Evolutionary conservation across 2,888 invertebrate species (phyloP).

Genomic region (Callinectes sapidus): DNA sequence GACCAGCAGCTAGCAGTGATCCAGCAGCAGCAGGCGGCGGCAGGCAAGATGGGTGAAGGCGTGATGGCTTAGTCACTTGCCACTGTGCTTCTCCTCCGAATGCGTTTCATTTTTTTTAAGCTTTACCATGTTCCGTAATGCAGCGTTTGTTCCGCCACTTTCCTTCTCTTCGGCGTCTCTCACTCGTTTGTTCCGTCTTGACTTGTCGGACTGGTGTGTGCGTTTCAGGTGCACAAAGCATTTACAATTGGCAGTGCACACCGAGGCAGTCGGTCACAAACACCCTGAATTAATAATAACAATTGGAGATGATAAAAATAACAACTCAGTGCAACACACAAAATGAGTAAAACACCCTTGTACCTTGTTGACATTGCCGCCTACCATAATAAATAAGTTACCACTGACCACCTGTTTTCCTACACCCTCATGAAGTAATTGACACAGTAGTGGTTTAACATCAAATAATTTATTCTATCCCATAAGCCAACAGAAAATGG

Average conservation of each 20-base stretch:
- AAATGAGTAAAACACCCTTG: background rate
- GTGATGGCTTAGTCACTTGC: background rate
- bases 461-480: constrained; percentile 71
- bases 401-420: background rate
- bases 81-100: background rate
- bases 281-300: background rate
- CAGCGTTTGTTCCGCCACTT: background rate
- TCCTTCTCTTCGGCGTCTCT: background rate
- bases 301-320: background rate
- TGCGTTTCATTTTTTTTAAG: background rate
- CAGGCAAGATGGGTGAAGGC: background rate
- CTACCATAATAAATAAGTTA: background rate
- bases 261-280: background rate
- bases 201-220: background rate
- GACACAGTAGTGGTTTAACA: constrained; percentile 49
- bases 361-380: background rate
- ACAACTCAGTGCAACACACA: background rate
- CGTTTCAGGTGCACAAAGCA: background rate
- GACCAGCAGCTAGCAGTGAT: constrained; percentile 70
- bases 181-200: background rate
- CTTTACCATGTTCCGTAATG: background rate
- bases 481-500: constrained; percentile 69
- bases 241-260: background rate
- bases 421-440: background rate
- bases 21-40: constrained; percentile 64